A percentile compares a stretch with the other conserved stretches of the same genome.
These are phyloP conservation scores for Excalfactoria chinensis DNA, from an alignment of 2,113 vertebrate species.

Conservation along the genomic window DNA sequence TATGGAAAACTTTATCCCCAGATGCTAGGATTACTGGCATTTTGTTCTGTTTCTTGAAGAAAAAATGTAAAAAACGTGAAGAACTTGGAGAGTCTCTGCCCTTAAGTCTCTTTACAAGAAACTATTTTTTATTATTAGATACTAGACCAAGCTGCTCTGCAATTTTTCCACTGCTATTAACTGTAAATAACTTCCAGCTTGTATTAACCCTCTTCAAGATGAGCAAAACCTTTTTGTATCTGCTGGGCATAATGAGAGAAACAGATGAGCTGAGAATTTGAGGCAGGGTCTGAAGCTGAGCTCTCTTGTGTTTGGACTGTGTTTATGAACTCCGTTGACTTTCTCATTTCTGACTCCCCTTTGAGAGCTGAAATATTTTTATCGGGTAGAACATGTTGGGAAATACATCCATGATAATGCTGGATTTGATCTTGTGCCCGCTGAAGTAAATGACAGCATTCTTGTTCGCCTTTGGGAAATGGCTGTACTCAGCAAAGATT, in stretches of 20 bases:
- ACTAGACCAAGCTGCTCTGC: constrained; percentile 6
- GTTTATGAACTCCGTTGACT: constrained; percentile 7
- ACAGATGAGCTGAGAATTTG: constrained; percentile 18
- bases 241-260: not conserved
- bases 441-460: not conserved
- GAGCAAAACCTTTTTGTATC: not conserved
- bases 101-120: constrained; percentile 61
- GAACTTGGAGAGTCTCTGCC: constrained; percentile 34
- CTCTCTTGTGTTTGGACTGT: not conserved
- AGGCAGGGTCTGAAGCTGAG: not conserved
- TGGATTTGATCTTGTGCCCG: not conserved
- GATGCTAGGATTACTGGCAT: constrained; percentile 20
- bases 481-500: not conserved
- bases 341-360: constrained; percentile 38
- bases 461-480: constrained; percentile 16
- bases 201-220: constrained; percentile 44
- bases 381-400: constrained; percentile 3
- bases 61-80: constrained; percentile 32
- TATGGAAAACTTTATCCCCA: constrained; percentile 32
- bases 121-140: constrained; percentile 60
- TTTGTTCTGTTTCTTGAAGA: constrained; percentile 25
- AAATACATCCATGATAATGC: not conserved
- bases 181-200: constrained; percentile 57
- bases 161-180: constrained; percentile 50
- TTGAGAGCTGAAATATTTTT: constrained; percentile 41